Conservation (phyloP, 2,888 invertebrate genomes). For the Pinctada fucata region DNA sequence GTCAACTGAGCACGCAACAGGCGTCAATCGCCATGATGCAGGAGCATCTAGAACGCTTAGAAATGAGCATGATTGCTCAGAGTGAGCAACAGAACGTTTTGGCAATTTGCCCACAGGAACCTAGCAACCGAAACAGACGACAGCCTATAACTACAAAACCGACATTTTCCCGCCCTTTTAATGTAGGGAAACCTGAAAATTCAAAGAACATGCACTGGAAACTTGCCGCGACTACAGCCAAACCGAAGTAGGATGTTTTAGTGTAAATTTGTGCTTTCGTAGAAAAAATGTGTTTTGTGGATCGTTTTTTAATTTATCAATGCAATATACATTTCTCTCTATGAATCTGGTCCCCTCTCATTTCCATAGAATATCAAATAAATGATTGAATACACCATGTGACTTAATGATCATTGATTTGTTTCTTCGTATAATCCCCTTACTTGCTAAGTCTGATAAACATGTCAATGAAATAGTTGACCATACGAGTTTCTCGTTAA, state of each 20-base stretch:
- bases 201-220: slow-evolving; percentile 57
- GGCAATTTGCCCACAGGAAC: slow-evolving; percentile 27
- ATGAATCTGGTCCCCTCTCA: too few species aligned
- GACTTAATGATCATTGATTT: too few species aligned
- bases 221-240: slow-evolving; percentile 17
- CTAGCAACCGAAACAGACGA: slow-evolving; percentile 35
- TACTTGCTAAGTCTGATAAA: too few species aligned
- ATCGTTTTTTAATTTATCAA: too few species aligned
- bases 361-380: too few species aligned
- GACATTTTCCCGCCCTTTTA: slow-evolving; percentile 50
- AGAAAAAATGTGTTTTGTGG: too few species aligned
- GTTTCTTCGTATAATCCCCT: too few species aligned
- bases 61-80: slow-evolving; percentile 40
- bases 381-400: too few species aligned
- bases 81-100: slow-evolving; percentile 30
- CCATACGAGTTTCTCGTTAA: too few species aligned
- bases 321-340: too few species aligned
- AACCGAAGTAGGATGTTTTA: neutral
- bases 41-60: slow-evolving; percentile 54
- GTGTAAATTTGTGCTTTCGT: too few species aligned
- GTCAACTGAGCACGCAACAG: slow-evolving; percentile 56
- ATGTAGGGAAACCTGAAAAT: slow-evolving; percentile 52
- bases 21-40: slow-evolving; percentile 55
- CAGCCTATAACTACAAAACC: slow-evolving; percentile 41
- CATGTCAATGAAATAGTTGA: too few species aligned